Base-by-base conservation (phyloP, 2,113 vertebrate genomes). In the Neoarius graeffei region DNA sequence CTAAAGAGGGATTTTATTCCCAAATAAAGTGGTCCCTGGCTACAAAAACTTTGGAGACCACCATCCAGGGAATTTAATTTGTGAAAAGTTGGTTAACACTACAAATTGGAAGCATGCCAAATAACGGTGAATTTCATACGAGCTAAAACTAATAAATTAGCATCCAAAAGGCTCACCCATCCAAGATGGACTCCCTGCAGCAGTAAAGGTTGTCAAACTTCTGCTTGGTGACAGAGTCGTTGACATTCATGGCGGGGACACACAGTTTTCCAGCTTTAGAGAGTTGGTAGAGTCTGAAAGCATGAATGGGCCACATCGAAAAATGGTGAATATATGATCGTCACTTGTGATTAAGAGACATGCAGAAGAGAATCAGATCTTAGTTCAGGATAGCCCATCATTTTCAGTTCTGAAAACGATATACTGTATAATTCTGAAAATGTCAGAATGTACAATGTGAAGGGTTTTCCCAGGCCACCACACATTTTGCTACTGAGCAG, bases 181-280 rank as follows among this genome's bases (percentile, higher is more conserved):
- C 98, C 92, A 99, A 95, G 92, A 99, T 99, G 89, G 98, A 99
- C 84, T 99, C 98, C 89, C 98, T 95, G 94, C 98, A 99, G 96
- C 98, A 99, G 88, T 99, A 99, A 5, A 99, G 95, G 93, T 99
- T 99, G 92, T 99, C 98, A 86, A 99, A 99, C 89, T 99, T 99
- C 96, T 99, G 98, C 92, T 99, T 99, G 93, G 98, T 99, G 91
- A 99, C 98, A 0, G 98, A 99, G 93, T 99, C 98, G 0, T 99
- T 99, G 64, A 99, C 98, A 0, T 99, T 99, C 98, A 99, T 99
- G 73, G 98, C 98, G 23, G 98, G 98, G 83, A 99, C 98, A 66
- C 98, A 99, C 69, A 99, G 94, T 93, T 99, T 99, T 50, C 98
- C 97, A 1, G 98, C 98, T 93, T 99, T 99, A 88, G 98, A 99